Evolutionary conservation across 2,888 invertebrate genomes (phyloP), one percentile per base, ranked within the genome.

Genomic region (Nomada ruficornis): DNA sequence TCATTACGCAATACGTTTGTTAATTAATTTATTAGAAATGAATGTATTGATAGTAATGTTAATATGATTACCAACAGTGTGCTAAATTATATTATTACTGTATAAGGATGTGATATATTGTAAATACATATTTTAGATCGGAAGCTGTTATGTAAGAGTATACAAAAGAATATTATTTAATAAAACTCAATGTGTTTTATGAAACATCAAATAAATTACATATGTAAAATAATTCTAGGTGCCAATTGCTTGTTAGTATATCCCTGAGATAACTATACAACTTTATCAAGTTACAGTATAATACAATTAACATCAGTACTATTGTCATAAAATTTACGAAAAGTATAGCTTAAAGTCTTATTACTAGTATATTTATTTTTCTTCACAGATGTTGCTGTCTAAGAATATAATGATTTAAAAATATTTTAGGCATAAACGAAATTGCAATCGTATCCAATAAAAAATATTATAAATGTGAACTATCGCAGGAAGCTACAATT

Each of bases 21-120:
- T 69, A 77, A 70, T 69, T 83, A 72, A 82, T 72, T 83, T 83
- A 68, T 57, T 85, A 68, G 50, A 78, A 23, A 2, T 67, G n/a
- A 57, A 79, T 60, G 57, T 75, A 63, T 62, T 7, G 64, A 42
- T n/a, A 57, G 50, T 63, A 55, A 54, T 77, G 26, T 80, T 86
- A 64, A 65, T 74, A 72, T 75, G 44, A 68, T 57, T 57, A 20
- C 57, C 26, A 64, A 65, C 64, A 74, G n/a, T 59, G 42, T 80
- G 64, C 50, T 72, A 75, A 75, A 68, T 70, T 57, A 70, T 65
- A 57, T 55, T 60, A 72, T 52, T 59, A 55, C 52, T 77, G 55
- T 79, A 54, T 80, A 80, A 77, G 65, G 77, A 79, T 87, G 85
- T 87, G 74, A 84, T 85, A 85, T 86, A 84, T 76, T 87, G 86